Conservation (phyloP, 30 jellyfish, hydroid and myxozoan species). For the Aurelia coerulea region DNA sequence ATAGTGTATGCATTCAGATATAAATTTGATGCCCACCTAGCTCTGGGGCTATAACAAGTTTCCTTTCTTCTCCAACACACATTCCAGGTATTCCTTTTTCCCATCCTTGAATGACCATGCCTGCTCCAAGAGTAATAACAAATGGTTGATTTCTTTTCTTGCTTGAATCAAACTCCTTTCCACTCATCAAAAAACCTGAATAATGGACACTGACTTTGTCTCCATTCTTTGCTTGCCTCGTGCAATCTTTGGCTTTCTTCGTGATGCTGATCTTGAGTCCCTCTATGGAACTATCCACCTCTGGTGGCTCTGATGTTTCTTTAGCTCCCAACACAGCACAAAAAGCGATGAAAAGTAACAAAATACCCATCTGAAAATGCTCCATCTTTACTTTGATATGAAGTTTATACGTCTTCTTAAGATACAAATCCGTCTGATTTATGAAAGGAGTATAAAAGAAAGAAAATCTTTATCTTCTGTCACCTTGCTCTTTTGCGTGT, state of each 20-base stretch:
- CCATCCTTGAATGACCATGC: conserved; percentile 97
- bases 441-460: no score
- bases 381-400: no score
- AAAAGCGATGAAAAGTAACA: no score
- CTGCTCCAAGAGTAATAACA: conserved; percentile 78
- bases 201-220: conserved; percentile 87
- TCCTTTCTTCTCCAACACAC: conserved; percentile 96
- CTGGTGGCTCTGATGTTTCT: not conserved
- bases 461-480: no score
- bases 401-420: no score
- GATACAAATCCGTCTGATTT: no score
- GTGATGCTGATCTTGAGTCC: conserved; percentile 46
- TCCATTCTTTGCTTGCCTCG: conserved; percentile 68
- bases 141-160: conserved; percentile 86
- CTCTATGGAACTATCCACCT: not conserved
- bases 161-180: conserved; percentile 87
- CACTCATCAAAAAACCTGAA: conserved; percentile 74
- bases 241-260: conserved; percentile 59
- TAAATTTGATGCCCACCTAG: conserved; percentile 48
- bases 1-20: no score
- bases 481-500: no score
- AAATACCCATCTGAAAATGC: no score
- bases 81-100: conserved; percentile 86
- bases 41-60: conserved; percentile 85
- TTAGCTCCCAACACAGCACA: no score